Percentiles rank a stretch among this genome's conserved stretches.
phyloP scores from a whole-genome alignment of 2,797 vertebrate species.

The Erpetoichthys calabaricus region DNA sequence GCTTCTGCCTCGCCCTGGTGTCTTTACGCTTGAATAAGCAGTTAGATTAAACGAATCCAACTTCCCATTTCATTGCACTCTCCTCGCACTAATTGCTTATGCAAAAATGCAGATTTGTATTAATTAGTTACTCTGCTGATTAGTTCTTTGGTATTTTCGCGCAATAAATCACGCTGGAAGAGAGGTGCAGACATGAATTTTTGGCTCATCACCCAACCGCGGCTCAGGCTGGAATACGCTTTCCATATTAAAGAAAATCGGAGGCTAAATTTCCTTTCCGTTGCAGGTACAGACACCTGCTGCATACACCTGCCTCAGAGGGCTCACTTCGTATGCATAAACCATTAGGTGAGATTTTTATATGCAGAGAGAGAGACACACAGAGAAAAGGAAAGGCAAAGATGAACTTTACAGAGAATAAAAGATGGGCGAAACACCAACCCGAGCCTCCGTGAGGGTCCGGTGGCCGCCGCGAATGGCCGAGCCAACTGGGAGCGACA shows the following conservation, averaged over 20 bases:
- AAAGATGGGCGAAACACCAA: constrained; percentile 3
- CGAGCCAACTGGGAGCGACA: too few relatives aligned
- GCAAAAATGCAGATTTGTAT: constrained; percentile 83
- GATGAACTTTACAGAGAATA: constrained; percentile 9
- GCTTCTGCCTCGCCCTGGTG: constrained; percentile 50
- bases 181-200: constrained; percentile 37
- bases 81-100: constrained; percentile 74
- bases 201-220: constrained; percentile 60
- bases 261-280: constrained; percentile 51
- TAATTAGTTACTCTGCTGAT: constrained; percentile 79
- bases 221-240: constrained; percentile 50
- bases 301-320: constrained; percentile 45
- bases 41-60: constrained; percentile 66
- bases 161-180: constrained; percentile 69
- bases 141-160: constrained; percentile 67
- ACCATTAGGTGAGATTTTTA: too few relatives aligned
- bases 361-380: too few relatives aligned
- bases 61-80: constrained; percentile 58
- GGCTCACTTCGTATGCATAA: constrained; percentile 33
- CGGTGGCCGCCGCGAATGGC: too few relatives aligned
- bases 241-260: constrained; percentile 61
- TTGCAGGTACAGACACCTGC: constrained; percentile 64
- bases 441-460: too few relatives aligned
- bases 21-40: constrained; percentile 58
- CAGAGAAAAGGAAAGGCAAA: too few relatives aligned